Evolutionary conservation across 2,888 invertebrate species (phyloP).

Genomic region (Andrena bucephala): DNA sequence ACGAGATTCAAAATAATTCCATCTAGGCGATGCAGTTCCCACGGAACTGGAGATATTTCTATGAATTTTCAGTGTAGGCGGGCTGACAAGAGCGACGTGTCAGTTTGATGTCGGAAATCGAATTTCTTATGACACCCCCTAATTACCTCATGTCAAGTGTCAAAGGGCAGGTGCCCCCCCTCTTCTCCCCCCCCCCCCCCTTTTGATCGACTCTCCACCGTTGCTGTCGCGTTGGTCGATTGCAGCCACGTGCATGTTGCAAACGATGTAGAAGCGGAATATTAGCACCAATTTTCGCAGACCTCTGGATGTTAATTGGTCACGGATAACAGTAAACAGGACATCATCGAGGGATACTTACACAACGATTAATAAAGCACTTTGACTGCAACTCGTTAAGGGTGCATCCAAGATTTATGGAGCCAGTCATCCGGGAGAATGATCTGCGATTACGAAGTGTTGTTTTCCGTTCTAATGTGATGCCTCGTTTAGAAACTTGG

Average conservation of each 20-base stretch:
- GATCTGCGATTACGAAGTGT: neutral
- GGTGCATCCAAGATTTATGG: neutral
- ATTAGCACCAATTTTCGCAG: conserved; percentile 18
- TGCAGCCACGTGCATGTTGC: neutral
- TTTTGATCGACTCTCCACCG: too few species aligned
- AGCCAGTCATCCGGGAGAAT: neutral
- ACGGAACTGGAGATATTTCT: neutral
- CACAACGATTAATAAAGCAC: conserved; percentile 28
- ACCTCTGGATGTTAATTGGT: conserved; percentile 25
- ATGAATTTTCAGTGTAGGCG: neutral
- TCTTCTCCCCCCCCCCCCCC: too few species aligned
- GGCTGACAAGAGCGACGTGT: too few species aligned
- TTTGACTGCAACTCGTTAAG: conserved; percentile 31
- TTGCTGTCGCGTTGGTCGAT: too few species aligned
- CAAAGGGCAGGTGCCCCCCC: too few species aligned
- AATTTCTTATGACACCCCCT: conserved; percentile 5
- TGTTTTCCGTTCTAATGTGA: neutral
- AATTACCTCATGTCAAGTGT: neutral
- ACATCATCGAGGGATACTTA: conserved; percentile 2
- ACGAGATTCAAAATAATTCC: neutral
- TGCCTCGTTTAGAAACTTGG: too few species aligned
- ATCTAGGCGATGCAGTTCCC: neutral
- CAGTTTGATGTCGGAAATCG: neutral
- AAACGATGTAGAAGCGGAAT: conserved; percentile 30
- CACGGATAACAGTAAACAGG: conserved; percentile 32